phyloP scores from a whole-genome alignment of 2,113 vertebrate genomes.

The Ciconia maguari region DNA sequence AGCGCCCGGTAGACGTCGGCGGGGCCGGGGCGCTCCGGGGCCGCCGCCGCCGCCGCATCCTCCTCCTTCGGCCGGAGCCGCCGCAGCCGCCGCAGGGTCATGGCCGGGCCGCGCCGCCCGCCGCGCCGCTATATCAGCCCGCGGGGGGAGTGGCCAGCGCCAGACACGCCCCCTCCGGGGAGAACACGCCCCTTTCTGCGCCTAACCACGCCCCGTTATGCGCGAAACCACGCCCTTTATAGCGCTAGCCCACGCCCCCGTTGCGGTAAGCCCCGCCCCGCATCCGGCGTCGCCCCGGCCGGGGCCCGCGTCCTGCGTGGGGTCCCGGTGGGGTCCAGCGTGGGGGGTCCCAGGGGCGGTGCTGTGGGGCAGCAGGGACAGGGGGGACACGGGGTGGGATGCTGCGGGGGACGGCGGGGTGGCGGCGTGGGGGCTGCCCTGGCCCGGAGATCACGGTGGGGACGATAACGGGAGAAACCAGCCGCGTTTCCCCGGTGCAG shows the following conservation, averaged over 20 bases:
- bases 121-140: background rate
- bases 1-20: conserved; percentile 71
- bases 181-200: background rate
- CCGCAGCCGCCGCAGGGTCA: conserved; percentile 78
- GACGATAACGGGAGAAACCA: background rate
- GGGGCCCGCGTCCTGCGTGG: no score
- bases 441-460: no score
- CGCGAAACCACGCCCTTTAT: accelerated
- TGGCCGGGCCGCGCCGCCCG: conserved; percentile 20
- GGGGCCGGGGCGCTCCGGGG: conserved; percentile 14
- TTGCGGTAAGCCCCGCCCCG: background rate
- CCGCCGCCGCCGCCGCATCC: background rate
- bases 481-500: accelerated
- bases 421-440: background rate
- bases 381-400: background rate
- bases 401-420: background rate
- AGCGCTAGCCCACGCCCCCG: background rate
- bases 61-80: conserved; percentile 69
- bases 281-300: background rate
- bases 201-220: background rate
- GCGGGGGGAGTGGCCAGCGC: background rate
- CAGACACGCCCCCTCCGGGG: background rate
- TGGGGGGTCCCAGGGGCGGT: background rate
- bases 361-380: background rate
- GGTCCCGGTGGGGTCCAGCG: no score